Conservation (phyloP, 37 sponge, comb jelly and placozoan genomes). For the Hormiphora californensis region DNA sequence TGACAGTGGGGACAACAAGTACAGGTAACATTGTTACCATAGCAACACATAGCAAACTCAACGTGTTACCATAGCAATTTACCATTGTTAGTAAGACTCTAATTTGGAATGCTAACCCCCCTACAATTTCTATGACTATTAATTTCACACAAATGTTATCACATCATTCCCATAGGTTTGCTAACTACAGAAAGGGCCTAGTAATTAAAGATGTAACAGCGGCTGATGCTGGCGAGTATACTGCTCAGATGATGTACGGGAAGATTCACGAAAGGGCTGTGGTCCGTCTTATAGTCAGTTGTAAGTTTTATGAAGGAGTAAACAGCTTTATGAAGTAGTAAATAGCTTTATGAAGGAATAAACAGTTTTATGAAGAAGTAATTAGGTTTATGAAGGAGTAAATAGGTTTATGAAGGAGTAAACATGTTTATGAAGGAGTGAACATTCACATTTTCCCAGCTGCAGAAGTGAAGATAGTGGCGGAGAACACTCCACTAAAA, state of each 20-base stretch:
- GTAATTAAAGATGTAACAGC: background rate
- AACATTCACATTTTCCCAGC: background rate
- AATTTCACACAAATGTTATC: background rate
- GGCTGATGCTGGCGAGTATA: background rate
- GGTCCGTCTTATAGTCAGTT: background rate
- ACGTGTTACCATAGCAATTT: no score
- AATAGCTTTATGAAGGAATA: no score
- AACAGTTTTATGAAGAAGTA: no score
- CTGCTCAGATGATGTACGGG: conserved; percentile 10
- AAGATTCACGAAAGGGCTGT: background rate
- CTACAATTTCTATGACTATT: background rate
- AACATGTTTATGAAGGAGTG: no score
- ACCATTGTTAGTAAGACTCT: no score
- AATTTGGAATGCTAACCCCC: background rate
- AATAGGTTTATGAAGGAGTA: no score
- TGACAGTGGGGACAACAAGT: background rate
- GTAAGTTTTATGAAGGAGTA: no score
- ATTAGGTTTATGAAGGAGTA: no score
- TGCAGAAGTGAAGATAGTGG: background rate
- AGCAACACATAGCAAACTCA: background rate
- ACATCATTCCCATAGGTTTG: background rate
- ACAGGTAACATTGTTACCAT: background rate
- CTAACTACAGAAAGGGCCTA: conserved; percentile 6
- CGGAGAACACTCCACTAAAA: background rate
- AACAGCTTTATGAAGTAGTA: no score